These are phyloP conservation scores for Epiblema foenella DNA, from an alignment of 2,888 invertebrate species.

Conservation along the genomic window DNA sequence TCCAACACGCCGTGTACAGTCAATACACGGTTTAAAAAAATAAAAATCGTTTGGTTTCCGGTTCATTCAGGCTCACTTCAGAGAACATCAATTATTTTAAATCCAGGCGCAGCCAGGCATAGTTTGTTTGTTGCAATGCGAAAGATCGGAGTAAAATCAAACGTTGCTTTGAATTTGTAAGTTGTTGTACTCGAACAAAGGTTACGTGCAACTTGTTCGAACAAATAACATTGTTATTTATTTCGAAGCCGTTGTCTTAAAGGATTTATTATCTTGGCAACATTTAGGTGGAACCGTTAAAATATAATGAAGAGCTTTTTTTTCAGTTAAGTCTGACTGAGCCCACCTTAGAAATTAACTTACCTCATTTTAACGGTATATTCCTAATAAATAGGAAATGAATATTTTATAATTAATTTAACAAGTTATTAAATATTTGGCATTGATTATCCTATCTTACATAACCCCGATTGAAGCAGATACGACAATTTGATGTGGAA, in stretches of 20 bases:
- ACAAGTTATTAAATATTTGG: no score
- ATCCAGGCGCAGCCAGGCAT: conserved; percentile 53
- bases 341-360: neutral
- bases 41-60: conserved; percentile 45
- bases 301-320: conserved; percentile 12
- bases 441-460: no score
- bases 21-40: conserved; percentile 14
- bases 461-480: no score
- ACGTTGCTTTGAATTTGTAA: conserved; percentile 57
- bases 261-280: conserved; percentile 33
- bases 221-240: conserved; percentile 44
- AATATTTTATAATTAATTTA: no score
- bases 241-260: conserved; percentile 30
- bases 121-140: conserved; percentile 47
- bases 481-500: no score
- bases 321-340: neutral
- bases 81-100: conserved; percentile 66
- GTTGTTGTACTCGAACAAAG: conserved; percentile 51
- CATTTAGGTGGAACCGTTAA: conserved; percentile 23
- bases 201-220: conserved; percentile 44
- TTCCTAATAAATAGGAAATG: no score
- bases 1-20: conserved; percentile 7
- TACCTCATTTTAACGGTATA: neutral
- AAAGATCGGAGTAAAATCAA: conserved; percentile 44
- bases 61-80: conserved; percentile 56